Base-by-base conservation (phyloP, 2,113 vertebrate species). In the Lonchura striata region DNA sequence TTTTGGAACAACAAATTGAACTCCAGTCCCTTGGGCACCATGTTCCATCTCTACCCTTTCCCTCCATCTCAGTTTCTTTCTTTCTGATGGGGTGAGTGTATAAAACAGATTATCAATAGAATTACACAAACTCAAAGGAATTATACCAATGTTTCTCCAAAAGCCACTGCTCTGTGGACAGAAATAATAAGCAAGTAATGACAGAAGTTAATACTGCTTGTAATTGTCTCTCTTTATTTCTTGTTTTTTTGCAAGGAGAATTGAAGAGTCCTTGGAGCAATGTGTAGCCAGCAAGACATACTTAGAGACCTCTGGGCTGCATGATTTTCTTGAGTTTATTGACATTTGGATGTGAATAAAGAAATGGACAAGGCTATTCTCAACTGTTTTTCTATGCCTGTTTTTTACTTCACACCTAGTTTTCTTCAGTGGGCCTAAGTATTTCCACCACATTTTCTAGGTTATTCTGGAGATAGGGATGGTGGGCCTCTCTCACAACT, bases 1-100 rank as follows among this genome's bases (percentile, higher is more conserved):
- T 54, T 76, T 86, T 88, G 64, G 87, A 94, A 64, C 71, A 93
- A 44, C 85, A 95, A 90, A 97, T 81, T 90, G 93, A 86, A 75
- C 76, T 88, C 52, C 20, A 53, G 0, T 92, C 92, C 78, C 64
- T 80, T 83, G 94, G 69, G 94, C 88, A 60, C 90, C 41, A 63
- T 95, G 94, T 91, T 96, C 92, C 35, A 41, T 70, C 59, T 81
- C 92, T 94, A 83, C 33, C 79, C 25, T 24, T 91, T 79, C 91
- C 61, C 17, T 82, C 81, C 41, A 47, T 86, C 47, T 87, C 57
- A 15, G 30, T 59, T 81, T 89, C 70, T 82, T 81, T 77, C 64
- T 89, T 88, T 59, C 50, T 85, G 82, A 9, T 21, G 14, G 57
- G 20, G 24, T 20, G 11, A 65, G 39, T 50, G 5, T 78, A 88